A percentile compares a stretch with the other conserved stretches of the same genome.
phyloP scores from a whole-genome alignment of 2,113 vertebrate genomes.

The Gila orcuttii region DNA sequence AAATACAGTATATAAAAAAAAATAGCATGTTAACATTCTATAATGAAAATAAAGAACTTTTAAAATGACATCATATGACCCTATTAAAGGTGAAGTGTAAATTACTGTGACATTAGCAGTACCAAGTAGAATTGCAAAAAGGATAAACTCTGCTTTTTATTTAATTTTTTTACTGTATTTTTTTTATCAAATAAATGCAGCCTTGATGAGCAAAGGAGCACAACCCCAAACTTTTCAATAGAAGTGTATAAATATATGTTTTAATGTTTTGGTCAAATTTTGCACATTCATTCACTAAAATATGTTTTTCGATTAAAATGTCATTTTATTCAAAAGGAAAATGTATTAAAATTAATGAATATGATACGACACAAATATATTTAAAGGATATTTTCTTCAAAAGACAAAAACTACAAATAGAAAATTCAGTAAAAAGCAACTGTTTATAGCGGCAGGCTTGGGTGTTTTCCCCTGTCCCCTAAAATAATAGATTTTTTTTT shows the following conservation, averaged over 20 bases:
- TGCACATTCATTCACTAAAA: background rate
- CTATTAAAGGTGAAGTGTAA: too few relatives aligned
- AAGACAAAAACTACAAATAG: background rate
- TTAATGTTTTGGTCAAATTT: too few relatives aligned
- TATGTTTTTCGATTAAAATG: background rate
- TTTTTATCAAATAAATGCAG: background rate
- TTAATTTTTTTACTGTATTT: background rate
- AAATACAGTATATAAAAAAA: too few relatives aligned
- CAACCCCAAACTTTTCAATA: background rate
- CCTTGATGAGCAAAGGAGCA: background rate
- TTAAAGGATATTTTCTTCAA: background rate
- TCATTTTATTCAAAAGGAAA: background rate
- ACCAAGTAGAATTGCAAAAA: background rate
- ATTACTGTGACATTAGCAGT: background rate
- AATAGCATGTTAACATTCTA: too few relatives aligned
- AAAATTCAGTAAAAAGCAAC: too few relatives aligned
- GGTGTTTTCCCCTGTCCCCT: too few relatives aligned
- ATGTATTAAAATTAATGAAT: background rate
- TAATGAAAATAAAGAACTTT: too few relatives aligned
- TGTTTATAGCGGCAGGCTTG: too few relatives aligned
- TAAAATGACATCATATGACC: too few relatives aligned
- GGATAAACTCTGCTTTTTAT: too few relatives aligned
- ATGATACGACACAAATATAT: background rate
- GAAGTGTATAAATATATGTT: too few relatives aligned
- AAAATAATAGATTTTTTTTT: too few relatives aligned